Conservation (phyloP, 2,113 vertebrate species). For the Accipiter cooperii region DNA sequence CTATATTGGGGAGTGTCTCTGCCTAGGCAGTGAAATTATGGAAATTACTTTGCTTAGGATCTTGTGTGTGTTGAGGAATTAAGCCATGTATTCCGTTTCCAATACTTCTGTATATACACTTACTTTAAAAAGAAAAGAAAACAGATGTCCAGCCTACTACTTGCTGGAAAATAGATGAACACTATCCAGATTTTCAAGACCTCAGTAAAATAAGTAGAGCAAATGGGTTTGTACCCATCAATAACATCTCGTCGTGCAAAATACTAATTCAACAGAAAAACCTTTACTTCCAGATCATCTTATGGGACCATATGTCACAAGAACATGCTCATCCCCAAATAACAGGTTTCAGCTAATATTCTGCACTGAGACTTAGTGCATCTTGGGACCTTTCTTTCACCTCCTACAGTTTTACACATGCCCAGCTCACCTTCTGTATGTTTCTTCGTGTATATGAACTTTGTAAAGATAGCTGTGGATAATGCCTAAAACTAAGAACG, state of each 20-base stretch:
- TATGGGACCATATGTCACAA: background rate
- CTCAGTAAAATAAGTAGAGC: conserved; percentile 26
- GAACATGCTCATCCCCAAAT: background rate
- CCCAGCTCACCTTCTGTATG: background rate
- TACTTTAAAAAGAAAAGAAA: conserved; percentile 48
- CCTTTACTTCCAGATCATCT: background rate
- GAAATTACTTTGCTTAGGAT: conserved; percentile 24
- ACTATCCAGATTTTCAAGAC: conserved; percentile 53
- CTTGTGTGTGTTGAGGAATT: conserved; percentile 28
- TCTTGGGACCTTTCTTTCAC: background rate
- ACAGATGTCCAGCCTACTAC: conserved; percentile 51
- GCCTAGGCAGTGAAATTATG: background rate
- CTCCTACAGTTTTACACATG: background rate
- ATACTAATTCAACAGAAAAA: background rate
- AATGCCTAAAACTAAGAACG: background rate
- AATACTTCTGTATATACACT: conserved; percentile 57
- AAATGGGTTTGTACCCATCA: conserved; percentile 19
- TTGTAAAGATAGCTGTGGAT: background rate
- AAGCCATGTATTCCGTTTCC: conserved; percentile 11
- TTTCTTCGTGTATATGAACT: background rate
- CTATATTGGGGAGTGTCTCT: background rate
- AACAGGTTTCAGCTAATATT: background rate
- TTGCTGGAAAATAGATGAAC: conserved; percentile 61
- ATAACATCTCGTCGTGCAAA: background rate
- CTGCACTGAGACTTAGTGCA: background rate